Evolutionary conservation across 30 jellyfish, hydroid and myxozoan species (phyloP).

Genomic region (Phacellophora camtschatica): DNA sequence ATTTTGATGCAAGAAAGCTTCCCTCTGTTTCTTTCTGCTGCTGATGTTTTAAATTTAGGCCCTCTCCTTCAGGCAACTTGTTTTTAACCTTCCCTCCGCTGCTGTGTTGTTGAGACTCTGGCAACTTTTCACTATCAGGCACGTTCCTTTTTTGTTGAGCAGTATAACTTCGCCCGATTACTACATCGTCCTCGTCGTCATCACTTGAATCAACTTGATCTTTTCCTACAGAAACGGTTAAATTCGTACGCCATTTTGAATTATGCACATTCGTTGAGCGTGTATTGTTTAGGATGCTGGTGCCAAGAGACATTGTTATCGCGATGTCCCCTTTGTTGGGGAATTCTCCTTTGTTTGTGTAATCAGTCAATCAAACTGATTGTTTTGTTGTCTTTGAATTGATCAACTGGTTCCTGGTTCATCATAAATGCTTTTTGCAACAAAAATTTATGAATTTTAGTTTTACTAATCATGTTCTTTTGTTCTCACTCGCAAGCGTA

Average conservation of each 20-base stretch:
- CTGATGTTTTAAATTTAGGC: no score
- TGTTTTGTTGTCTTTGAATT: no score
- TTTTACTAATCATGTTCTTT: no score
- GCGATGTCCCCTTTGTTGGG: slow-evolving; percentile 13
- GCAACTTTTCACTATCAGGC: not conserved
- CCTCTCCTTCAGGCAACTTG: no score
- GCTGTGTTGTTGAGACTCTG: no score
- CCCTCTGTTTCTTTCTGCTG: no score
- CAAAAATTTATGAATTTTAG: no score
- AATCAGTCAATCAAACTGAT: not conserved
- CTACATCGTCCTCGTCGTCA: slow-evolving; percentile 53
- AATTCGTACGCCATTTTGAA: slow-evolving; percentile 39
- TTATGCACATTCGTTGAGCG: not conserved
- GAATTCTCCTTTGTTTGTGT: slow-evolving; percentile 5
- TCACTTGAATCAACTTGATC: not conserved
- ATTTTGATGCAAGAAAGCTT: no score
- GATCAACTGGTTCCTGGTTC: no score
- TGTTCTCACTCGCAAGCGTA: no score
- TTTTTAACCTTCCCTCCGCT: no score
- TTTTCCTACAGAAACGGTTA: not conserved
- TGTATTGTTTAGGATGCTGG: slow-evolving; percentile 31
- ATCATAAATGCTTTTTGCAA: no score
- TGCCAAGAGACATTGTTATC: slow-evolving; percentile 34
- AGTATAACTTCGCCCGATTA: not conserved
- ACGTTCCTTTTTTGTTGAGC: not conserved